Evolutionary conservation across 2,888 invertebrate species (phyloP).

Genomic region (Hartigia nigra): DNA sequence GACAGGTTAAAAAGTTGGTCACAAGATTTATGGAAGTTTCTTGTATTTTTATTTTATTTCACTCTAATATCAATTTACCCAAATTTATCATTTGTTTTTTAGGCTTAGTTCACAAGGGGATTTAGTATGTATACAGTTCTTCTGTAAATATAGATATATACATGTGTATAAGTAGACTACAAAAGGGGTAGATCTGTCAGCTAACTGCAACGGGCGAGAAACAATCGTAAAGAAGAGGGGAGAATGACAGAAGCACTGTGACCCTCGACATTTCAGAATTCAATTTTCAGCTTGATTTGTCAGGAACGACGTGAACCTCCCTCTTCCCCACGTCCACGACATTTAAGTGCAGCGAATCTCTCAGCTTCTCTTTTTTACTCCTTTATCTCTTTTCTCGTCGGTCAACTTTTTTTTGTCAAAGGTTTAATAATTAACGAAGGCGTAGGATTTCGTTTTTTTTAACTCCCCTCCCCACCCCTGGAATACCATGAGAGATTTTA

Average conservation of each 20-base stretch:
- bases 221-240: constrained; percentile 43
- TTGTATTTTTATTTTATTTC: neutral
- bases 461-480: no score
- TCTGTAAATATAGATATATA: neutral
- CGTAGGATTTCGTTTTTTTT: neutral
- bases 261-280: constrained; percentile 52
- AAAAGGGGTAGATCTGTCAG: neutral
- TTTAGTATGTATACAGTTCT: no score
- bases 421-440: neutral
- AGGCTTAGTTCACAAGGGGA: neutral
- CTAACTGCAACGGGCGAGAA: constrained; percentile 33
- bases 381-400: neutral
- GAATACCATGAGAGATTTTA: neutral
- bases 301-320: constrained; percentile 38
- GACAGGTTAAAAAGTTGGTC: neutral
- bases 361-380: neutral
- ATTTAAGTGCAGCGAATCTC: neutral
- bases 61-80: neutral
- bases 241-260: constrained; percentile 20
- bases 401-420: neutral
- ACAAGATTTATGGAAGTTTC: neutral
- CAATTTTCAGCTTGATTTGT: constrained; percentile 65
- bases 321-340: neutral
- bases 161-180: no score
- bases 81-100: neutral